These are phyloP conservation scores for Bursaphelenchus okinawaensis DNA, from an alignment of 2,888 invertebrate species.

Conservation along the genomic window DNA sequence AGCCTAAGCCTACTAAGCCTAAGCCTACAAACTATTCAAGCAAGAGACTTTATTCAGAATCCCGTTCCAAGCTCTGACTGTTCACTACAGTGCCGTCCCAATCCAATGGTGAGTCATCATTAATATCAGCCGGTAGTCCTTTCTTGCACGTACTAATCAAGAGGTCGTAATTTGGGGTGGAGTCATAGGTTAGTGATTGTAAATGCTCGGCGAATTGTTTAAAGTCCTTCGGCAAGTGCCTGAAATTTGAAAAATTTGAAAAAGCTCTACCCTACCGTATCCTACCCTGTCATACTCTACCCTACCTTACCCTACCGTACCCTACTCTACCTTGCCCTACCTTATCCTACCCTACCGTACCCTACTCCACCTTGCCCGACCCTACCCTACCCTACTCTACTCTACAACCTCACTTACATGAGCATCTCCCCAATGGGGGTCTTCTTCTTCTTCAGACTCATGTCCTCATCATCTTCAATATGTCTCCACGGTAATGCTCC, in stretches of 20 bases:
- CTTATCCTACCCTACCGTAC: too few relatives aligned
- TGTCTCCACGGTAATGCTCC: constrained; percentile 46
- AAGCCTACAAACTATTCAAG: too few relatives aligned
- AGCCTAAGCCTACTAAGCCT: too few relatives aligned
- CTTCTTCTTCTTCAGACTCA: constrained; percentile 32
- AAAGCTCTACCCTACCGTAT: too few relatives aligned
- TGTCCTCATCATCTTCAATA: constrained; percentile 36
- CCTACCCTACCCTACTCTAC: too few relatives aligned
- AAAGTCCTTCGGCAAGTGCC: constrained; percentile 12
- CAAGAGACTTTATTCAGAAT: background rate
- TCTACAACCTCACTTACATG: background rate
- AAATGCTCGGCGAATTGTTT: constrained; percentile 16
- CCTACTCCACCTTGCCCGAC: too few relatives aligned
- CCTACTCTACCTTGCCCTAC: too few relatives aligned
- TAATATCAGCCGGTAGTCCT: background rate
- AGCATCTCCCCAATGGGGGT: constrained; percentile 20
- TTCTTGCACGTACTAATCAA: background rate
- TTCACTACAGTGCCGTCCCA: constrained; percentile 2
- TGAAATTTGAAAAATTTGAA: too few relatives aligned
- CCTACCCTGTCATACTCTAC: too few relatives aligned
- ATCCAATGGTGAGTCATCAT: constrained; percentile 13
- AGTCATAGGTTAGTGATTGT: constrained; percentile 12
- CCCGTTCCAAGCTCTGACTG: background rate
- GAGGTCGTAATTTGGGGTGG: constrained; percentile 27
- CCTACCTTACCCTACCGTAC: too few relatives aligned